These are phyloP conservation scores for Paraescarpia echinospica DNA, from an alignment of 1,140 invertebrate species.

Conservation along the genomic window DNA sequence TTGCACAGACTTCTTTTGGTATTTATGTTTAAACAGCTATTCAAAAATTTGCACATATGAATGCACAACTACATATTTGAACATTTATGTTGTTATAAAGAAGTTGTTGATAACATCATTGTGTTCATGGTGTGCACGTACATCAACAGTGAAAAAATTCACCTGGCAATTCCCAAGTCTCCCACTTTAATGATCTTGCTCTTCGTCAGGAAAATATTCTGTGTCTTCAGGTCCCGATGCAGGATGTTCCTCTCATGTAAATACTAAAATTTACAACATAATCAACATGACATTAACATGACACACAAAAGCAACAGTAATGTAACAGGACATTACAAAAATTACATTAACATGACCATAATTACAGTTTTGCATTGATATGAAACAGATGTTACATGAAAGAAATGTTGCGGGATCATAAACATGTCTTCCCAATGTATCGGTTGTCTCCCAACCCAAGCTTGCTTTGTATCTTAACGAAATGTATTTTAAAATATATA, in stretches of 20 bases:
- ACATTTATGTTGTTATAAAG: too few relatives aligned
- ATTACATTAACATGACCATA: neutral
- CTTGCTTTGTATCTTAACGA: neutral
- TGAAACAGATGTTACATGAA: neutral
- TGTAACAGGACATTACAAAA: neutral
- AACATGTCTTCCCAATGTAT: neutral
- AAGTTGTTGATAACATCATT: too few relatives aligned
- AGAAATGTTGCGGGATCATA: neutral
- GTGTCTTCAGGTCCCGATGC: constrained; percentile 63
- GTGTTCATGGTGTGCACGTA: too few relatives aligned
- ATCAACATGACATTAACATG: neutral
- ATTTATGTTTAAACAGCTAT: neutral
- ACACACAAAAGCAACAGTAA: neutral
- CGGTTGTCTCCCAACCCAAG: too few relatives aligned
- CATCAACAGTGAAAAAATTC: constrained; percentile 23
- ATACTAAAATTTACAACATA: constrained; percentile 57
- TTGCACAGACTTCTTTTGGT: neutral
- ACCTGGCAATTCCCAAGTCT: constrained; percentile 62
- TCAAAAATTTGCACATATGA: neutral
- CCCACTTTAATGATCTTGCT: constrained; percentile 62
- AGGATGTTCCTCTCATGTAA: constrained; percentile 63
- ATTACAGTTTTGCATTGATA: neutral
- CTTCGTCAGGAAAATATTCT: constrained; percentile 63
- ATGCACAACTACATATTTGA: too few relatives aligned
- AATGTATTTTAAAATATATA: neutral